phyloP scores from a whole-genome alignment of 2,797 vertebrate species.

The Hoplostethus atlanticus region DNA sequence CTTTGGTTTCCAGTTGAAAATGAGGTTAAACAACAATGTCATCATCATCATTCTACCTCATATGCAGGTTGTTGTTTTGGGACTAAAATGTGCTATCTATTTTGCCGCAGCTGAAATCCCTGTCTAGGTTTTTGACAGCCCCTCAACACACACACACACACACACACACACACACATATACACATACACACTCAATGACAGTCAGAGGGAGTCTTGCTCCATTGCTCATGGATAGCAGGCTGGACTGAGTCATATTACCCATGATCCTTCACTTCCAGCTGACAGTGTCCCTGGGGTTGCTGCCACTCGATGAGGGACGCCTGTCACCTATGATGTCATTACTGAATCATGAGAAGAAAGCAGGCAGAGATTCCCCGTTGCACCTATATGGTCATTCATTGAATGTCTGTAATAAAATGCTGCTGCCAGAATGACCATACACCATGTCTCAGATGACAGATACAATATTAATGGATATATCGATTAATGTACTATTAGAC shows the following conservation, averaged over 20 bases:
- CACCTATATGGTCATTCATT: constrained; percentile 9
- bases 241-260: constrained; percentile 66
- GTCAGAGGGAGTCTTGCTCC: constrained; percentile 1
- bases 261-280: constrained; percentile 59
- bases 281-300: constrained; percentile 47
- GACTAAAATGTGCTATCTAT: constrained; percentile 9
- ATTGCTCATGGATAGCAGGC: constrained; percentile 12
- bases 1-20: constrained; percentile 31
- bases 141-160: background rate
- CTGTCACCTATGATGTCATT: constrained; percentile 62
- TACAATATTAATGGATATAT: background rate
- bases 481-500: background rate
- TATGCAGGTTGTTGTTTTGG: constrained; percentile 9
- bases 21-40: constrained; percentile 30
- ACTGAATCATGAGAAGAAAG: constrained; percentile 1
- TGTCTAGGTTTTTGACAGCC: constrained; percentile 1
- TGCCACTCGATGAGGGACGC: constrained; percentile 44
- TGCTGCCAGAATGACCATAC: background rate
- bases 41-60: constrained; percentile 20
- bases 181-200: constrained; percentile 5
- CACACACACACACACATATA: background rate
- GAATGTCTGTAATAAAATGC: background rate
- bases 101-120: constrained; percentile 1
- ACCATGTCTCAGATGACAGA: background rate
- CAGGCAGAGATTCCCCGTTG: constrained; percentile 37